These are phyloP conservation scores for Macropis europaea DNA, from an alignment of 2,888 invertebrate genomes.

Conservation along the genomic window DNA sequence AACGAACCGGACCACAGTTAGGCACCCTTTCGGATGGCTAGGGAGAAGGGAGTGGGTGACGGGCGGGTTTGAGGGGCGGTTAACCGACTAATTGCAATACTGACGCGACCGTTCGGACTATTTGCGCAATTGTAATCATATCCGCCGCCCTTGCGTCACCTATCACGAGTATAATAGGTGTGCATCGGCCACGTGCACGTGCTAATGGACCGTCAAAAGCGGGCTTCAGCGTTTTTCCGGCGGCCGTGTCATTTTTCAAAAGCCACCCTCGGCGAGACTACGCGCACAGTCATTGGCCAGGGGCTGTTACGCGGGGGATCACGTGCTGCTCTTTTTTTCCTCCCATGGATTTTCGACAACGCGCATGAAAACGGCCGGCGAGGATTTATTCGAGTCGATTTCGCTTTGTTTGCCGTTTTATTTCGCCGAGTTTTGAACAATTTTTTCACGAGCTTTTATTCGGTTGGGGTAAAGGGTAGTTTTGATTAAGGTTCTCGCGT, in stretches of 20 bases:
- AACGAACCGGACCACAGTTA: constrained; percentile 45
- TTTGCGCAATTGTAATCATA: constrained; percentile 74
- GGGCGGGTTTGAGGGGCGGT: constrained; percentile 62
- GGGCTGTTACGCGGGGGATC: constrained; percentile 4
- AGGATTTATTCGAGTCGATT: constrained; percentile 11
- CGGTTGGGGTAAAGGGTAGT: no score
- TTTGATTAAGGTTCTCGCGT: no score
- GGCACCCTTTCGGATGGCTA: constrained; percentile 38
- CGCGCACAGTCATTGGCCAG: neutral
- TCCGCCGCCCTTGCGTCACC: constrained; percentile 56
- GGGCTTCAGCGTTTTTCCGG: constrained; percentile 44
- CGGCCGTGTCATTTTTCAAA: constrained; percentile 53
- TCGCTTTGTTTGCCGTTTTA: constrained; percentile 27
- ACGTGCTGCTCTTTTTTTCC: neutral
- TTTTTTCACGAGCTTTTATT: constrained; percentile 17
- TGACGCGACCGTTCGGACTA: constrained; percentile 71
- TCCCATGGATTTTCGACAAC: constrained; percentile 14
- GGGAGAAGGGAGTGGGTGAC: constrained; percentile 12
- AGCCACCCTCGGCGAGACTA: constrained; percentile 19
- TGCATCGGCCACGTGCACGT: constrained; percentile 11
- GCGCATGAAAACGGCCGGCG: constrained; percentile 24
- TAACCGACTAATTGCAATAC: constrained; percentile 78
- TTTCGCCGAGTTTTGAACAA: constrained; percentile 10
- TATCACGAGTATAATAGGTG: constrained; percentile 40
- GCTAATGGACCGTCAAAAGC: constrained; percentile 58